phyloP scores from a whole-genome alignment of 1,140 invertebrate species.

The Aricia agestis region DNA sequence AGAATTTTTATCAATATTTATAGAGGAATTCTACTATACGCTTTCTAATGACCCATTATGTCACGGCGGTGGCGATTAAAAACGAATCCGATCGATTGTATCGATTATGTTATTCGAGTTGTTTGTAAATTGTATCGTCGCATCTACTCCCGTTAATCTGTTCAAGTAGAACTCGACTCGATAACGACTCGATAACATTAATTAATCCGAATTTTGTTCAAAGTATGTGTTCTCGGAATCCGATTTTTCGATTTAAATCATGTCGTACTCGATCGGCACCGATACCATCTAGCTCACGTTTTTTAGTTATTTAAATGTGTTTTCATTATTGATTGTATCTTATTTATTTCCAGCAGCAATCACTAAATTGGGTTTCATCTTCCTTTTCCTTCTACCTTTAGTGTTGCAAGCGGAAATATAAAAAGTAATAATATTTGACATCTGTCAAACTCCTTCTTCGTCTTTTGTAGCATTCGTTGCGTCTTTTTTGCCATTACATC shows the following conservation, averaged over 20 bases:
- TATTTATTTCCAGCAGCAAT: background rate
- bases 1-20: slow-evolving; percentile 12
- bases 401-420: too few species aligned
- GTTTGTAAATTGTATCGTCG: slow-evolving; percentile 22
- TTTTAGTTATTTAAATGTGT: slow-evolving; percentile 13
- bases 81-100: slow-evolving; percentile 42
- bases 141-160: slow-evolving; percentile 57
- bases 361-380: background rate
- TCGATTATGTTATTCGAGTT: slow-evolving; percentile 36
- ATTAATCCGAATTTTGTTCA: slow-evolving; percentile 32
- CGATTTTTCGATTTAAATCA: slow-evolving; percentile 20
- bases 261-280: slow-evolving; percentile 11
- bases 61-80: slow-evolving; percentile 26
- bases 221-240: slow-evolving; percentile 20
- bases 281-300: slow-evolving; percentile 17
- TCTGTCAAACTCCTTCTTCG: too few species aligned
- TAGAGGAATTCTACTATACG: slow-evolving; percentile 2
- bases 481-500: too few species aligned
- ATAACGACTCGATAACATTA: slow-evolving; percentile 49
- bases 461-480: too few species aligned
- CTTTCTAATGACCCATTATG: slow-evolving; percentile 38
- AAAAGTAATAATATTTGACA: too few species aligned
- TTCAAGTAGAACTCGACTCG: slow-evolving; percentile 52
- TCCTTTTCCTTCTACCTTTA: background rate
- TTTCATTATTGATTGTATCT: background rate